phyloP scores from a whole-genome alignment of 2,888 invertebrate species.

The Acanthosepion lycidas region DNA sequence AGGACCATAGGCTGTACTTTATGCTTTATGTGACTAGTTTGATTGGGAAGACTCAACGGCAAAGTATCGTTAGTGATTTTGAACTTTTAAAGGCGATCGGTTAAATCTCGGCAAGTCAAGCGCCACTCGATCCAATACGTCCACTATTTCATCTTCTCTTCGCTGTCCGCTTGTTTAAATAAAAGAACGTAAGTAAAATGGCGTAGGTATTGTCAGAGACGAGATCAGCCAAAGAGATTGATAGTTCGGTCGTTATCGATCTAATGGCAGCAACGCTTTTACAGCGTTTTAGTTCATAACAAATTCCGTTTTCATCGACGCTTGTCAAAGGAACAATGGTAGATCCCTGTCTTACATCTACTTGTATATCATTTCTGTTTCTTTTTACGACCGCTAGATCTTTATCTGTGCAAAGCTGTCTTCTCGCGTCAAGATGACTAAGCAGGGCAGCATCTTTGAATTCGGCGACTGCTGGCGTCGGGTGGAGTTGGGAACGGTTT shows the following conservation, averaged over 20 bases:
- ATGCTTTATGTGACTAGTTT: too few relatives aligned
- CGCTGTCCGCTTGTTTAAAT: not conserved
- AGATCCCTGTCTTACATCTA: not conserved
- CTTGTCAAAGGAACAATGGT: not conserved
- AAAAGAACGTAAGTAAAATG: not conserved
- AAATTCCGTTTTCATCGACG: not conserved
- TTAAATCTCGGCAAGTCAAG: too few relatives aligned
- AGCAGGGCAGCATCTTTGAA: not conserved
- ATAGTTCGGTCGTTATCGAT: not conserved
- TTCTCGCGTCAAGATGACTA: slow-evolving; percentile 33
- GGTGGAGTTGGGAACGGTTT: not conserved
- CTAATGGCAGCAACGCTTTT: not conserved
- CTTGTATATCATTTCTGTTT: not conserved
- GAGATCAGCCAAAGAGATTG: not conserved
- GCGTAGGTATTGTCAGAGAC: not conserved
- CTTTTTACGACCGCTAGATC: not conserved
- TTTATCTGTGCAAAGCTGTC: not conserved
- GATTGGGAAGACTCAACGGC: too few relatives aligned
- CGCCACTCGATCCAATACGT: too few relatives aligned
- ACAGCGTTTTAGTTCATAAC: not conserved
- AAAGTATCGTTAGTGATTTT: too few relatives aligned
- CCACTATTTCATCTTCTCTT: not conserved
- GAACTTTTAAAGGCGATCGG: too few relatives aligned
- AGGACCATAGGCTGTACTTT: too few relatives aligned
- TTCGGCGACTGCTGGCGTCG: not conserved